These are phyloP conservation scores for Platycnemis pennipes DNA, from an alignment of 2,888 invertebrate genomes.

Conservation along the genomic window DNA sequence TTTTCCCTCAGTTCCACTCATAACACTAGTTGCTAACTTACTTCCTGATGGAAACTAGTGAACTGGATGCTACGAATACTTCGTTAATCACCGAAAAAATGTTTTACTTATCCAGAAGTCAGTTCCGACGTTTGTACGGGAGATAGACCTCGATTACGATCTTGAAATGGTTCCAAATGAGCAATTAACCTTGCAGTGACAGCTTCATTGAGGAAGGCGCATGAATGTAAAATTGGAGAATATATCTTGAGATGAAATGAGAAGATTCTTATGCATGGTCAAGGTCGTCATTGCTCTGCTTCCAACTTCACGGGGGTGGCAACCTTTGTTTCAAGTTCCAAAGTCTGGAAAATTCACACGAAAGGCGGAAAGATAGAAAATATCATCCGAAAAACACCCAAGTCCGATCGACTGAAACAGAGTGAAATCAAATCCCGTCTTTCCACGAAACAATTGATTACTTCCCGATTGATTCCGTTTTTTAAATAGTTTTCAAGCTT, in stretches of 20 bases:
- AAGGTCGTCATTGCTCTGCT: background rate
- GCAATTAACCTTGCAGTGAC: background rate
- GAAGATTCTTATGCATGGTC: no score
- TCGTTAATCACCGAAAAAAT: no score
- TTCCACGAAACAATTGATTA: no score
- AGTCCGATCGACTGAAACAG: background rate
- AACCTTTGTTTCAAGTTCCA: background rate
- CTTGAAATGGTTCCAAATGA: background rate
- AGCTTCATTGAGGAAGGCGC: background rate
- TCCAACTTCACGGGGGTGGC: background rate
- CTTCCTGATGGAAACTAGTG: no score
- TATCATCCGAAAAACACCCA: background rate
- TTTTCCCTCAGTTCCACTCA: no score
- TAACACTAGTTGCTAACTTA: no score
- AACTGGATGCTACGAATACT: no score
- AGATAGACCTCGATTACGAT: background rate
- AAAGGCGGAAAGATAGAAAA: background rate
- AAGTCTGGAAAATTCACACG: background rate
- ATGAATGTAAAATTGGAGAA: no score
- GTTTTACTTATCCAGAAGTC: no score
- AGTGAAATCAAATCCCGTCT: background rate
- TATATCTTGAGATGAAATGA: no score
- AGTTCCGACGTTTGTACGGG: background rate
- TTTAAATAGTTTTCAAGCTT: no score
- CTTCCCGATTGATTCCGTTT: no score